These are phyloP conservation scores for Brachionus rotundiformis DNA, from an alignment of 1,140 invertebrate species.

Conservation along the genomic window DNA sequence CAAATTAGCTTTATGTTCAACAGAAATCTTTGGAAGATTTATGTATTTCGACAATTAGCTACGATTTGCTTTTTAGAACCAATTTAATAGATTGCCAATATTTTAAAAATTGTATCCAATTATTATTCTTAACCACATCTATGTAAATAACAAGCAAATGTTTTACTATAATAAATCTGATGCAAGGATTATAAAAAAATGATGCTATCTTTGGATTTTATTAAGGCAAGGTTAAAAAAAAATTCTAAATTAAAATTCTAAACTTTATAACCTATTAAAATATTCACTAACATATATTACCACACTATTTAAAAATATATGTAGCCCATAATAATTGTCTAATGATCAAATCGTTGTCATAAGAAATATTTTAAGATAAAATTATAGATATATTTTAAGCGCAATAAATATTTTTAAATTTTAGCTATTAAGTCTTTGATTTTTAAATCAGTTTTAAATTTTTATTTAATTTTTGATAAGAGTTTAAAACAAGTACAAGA, in stretches of 20 bases:
- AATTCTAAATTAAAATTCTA: neutral
- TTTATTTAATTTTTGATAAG: conserved; percentile 7
- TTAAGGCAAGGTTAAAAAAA: neutral
- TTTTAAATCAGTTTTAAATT: neutral
- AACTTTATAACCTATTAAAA: neutral
- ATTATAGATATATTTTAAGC: neutral
- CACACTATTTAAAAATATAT: neutral
- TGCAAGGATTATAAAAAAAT: no score
- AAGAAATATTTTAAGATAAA: neutral
- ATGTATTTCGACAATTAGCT: neutral
- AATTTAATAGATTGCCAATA: neutral
- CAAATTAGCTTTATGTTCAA: neutral
- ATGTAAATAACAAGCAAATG: no score
- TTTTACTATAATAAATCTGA: no score
- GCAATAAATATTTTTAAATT: neutral
- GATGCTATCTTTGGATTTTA: neutral
- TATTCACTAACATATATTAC: neutral
- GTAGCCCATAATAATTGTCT: no score
- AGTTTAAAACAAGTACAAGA: neutral
- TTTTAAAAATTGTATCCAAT: no score
- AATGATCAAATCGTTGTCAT: neutral
- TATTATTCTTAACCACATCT: no score
- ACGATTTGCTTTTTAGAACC: neutral
- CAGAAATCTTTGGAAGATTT: neutral
- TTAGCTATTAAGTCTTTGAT: neutral